phyloP scores from a whole-genome alignment of 1,140 invertebrate species.

The Aradophagus sp. region DNA sequence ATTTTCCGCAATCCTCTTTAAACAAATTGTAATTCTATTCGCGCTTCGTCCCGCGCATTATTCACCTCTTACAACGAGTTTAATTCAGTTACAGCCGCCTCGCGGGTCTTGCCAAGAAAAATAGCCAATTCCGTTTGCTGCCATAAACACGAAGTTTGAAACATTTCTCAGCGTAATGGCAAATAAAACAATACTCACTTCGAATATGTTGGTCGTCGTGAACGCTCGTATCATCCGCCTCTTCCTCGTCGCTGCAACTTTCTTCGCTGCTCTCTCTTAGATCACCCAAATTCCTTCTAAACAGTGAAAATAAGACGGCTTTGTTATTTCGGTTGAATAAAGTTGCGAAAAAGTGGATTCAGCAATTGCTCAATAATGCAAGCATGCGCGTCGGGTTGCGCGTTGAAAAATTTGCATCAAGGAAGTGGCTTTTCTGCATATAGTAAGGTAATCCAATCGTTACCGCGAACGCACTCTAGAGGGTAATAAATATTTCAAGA shows the following conservation, averaged over 20 bases:
- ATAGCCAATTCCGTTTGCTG: constrained; percentile 14
- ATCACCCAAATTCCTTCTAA: constrained; percentile 46
- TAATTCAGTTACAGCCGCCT: constrained; percentile 19
- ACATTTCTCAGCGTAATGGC: constrained; percentile 8
- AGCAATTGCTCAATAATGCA: no score
- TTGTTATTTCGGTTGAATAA: no score
- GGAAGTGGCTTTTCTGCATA: no score
- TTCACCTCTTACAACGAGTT: constrained; percentile 12
- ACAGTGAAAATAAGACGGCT: constrained; percentile 12
- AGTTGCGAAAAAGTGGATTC: no score
- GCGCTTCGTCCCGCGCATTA: no score
- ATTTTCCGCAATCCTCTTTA: constrained; percentile 8
- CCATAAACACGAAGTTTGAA: constrained; percentile 15
- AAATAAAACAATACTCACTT: constrained; percentile 23
- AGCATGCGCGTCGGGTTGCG: neutral
- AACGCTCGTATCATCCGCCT: constrained; percentile 47
- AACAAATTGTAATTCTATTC: no score
- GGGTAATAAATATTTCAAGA: constrained; percentile 45
- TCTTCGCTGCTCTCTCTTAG: constrained; percentile 53
- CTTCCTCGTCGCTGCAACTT: constrained; percentile 57
- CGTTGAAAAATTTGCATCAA: no score
- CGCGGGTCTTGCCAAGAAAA: constrained; percentile 27
- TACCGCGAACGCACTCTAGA: constrained; percentile 10
- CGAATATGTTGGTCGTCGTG: constrained; percentile 34
- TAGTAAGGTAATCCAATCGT: no score